Evolutionary conservation across 1,140 invertebrate genomes (phyloP), one percentile per base, ranked within the genome.

Genomic region (Telenomus remus): DNA sequence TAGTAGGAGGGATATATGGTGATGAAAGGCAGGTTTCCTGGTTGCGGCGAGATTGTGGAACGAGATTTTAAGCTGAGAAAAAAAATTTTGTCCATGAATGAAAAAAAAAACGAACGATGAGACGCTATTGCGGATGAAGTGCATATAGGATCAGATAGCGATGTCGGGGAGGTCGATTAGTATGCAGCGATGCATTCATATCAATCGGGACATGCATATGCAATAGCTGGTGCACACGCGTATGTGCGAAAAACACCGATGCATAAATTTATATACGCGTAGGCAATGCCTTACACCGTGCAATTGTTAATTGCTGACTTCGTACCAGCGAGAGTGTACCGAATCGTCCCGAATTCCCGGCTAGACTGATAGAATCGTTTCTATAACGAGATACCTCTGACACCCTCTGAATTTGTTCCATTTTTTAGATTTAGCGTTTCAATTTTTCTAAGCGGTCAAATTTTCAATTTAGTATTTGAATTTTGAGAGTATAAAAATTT

Each of bases 161-260:
- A 50, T 56, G 63, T 79, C 48, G 56, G 51, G 43, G 43, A 13
- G 12, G 43, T 76, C 81, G 81, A 84, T 86, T 85, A 82, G 79
- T 81, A 86, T 84, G 85, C 85, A 86, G 77, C 85, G 84, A 84
- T 87, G 86, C 85, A 85, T 87, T 87, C 83, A 84, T 87, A 88
- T 87, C 87, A 85, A 87, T 87, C 80, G 82, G 51, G 68, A 80
- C 85, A 86, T 86, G 85, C 84, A 85, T 86, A 87, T 86, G 82
- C 82, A 86, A 83, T 79, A 77, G 69, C 64, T 51, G 50, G 75
- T 68, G 63, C 56, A 56, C 57, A 56, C 59, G 65, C 71, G 76
- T 71, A 63, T 64, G 74, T 76, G 72, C 56, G 78, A 76, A 79
- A 80, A 80, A 82, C 57, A 71, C 63, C 75, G 80, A 84, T 76